These are phyloP conservation scores for Albula glossodonta DNA, from an alignment of 2,113 vertebrate genomes.

Conservation along the genomic window DNA sequence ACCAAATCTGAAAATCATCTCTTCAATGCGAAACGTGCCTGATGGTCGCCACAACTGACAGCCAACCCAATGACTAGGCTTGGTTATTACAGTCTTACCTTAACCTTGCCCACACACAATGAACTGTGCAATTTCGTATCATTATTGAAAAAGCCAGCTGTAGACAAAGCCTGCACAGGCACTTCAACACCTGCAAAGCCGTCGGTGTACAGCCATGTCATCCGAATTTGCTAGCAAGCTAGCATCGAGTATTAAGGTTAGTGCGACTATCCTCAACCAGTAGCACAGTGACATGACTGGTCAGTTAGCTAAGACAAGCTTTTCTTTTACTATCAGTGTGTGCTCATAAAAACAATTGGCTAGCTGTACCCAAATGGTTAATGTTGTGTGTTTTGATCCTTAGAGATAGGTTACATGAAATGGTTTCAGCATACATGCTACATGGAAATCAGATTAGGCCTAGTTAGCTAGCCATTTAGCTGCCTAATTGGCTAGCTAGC, in stretches of 20 bases:
- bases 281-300: neutral
- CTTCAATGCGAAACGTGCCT: too few species aligned
- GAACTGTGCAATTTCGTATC: too few species aligned
- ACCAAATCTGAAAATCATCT: too few species aligned
- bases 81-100: too few species aligned
- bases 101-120: too few species aligned
- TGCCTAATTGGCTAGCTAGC: constrained; percentile 35
- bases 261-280: neutral
- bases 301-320: neutral
- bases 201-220: neutral
- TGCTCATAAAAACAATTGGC: neutral
- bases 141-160: too few species aligned
- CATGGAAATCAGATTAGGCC: neutral
- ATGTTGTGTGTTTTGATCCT: neutral
- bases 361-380: neutral
- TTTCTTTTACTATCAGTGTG: neutral
- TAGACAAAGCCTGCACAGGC: too few species aligned
- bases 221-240: neutral
- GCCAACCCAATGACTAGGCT: too few species aligned
- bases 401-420: neutral
- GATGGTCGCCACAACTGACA: too few species aligned
- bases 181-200: neutral
- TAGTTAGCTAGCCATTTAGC: neutral
- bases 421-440: neutral
- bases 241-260: neutral